These are phyloP conservation scores for Numenius arquata DNA, from an alignment of 2,113 vertebrate species.

Conservation along the genomic window DNA sequence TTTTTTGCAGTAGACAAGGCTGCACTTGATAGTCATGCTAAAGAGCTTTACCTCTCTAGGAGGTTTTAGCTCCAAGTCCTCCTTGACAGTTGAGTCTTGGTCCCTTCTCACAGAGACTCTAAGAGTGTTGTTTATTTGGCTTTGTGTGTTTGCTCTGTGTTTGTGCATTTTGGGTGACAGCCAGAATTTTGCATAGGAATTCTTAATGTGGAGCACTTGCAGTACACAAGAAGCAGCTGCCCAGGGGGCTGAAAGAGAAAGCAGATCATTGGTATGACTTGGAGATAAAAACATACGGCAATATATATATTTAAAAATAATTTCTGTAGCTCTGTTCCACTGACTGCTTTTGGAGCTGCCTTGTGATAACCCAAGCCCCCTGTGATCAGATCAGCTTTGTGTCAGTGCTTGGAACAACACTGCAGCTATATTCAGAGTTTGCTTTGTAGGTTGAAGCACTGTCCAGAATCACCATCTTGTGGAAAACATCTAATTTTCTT, in stretches of 20 bases:
- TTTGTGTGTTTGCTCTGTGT: not conserved
- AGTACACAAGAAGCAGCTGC: not conserved
- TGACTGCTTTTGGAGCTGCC: not conserved
- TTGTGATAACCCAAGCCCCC: not conserved
- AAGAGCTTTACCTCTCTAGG: not conserved
- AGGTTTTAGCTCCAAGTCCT: not conserved
- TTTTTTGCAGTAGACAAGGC: not conserved
- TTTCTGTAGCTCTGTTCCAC: not conserved
- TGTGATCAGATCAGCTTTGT: not conserved
- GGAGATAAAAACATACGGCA: not conserved
- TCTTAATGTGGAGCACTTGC: constrained; percentile 3
- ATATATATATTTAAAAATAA: not conserved
- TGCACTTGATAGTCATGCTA: not conserved
- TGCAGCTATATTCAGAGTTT: not conserved
- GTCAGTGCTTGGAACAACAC: not conserved
- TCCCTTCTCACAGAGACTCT: not conserved
- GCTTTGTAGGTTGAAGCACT: not conserved
- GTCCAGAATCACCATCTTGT: not conserved
- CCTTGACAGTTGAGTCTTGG: not conserved
- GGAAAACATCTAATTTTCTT: not conserved
- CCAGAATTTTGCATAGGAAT: constrained; percentile 19
- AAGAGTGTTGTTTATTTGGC: not conserved
- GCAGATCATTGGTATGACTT: not conserved
- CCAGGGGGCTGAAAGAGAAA: constrained; percentile 10
- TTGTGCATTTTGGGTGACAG: not conserved